Evolutionary conservation across 1,140 invertebrate species (phyloP).

Genomic region (Drosophila auraria): DNA sequence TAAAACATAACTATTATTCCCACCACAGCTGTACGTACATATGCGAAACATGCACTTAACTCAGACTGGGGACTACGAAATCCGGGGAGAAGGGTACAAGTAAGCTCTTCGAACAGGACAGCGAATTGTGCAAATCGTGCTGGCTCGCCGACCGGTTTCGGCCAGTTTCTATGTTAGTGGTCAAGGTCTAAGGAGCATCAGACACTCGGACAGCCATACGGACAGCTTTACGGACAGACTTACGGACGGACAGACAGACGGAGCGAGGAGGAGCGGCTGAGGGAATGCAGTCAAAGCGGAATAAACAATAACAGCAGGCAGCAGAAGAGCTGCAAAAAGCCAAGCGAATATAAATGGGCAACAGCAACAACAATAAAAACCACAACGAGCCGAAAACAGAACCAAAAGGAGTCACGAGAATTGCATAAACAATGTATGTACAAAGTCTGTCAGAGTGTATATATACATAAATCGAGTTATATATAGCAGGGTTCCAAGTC

Average conservation of each 20-base stretch:
- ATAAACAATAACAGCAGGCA: slow-evolving; percentile 68
- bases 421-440: slow-evolving; percentile 73
- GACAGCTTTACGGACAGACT: too few species aligned
- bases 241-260: slow-evolving; percentile 12
- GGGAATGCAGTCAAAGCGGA: slow-evolving; percentile 62
- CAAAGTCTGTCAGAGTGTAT: slow-evolving; percentile 31
- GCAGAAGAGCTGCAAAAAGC: slow-evolving; percentile 25
- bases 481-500: slow-evolving; percentile 20
- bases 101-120: slow-evolving; percentile 15
- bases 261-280: slow-evolving; percentile 22
- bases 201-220: slow-evolving; percentile 39
- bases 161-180: slow-evolving; percentile 81
- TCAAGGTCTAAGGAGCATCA: slow-evolving; percentile 84
- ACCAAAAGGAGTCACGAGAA: slow-evolving; percentile 67
- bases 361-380: slow-evolving; percentile 37
- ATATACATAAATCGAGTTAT: slow-evolving; percentile 42
- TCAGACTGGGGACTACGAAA: neutral
- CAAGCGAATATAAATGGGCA: slow-evolving; percentile 42
- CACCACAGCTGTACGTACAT: neutral
- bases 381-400: slow-evolving; percentile 52
- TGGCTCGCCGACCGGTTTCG: slow-evolving; percentile 58
- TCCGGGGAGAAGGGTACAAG: neutral
- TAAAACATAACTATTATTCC: neutral
- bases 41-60: slow-evolving; percentile 19
- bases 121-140: slow-evolving; percentile 38